phyloP scores from a whole-genome alignment of 1,140 invertebrate genomes.

The Prorops nasuta region DNA sequence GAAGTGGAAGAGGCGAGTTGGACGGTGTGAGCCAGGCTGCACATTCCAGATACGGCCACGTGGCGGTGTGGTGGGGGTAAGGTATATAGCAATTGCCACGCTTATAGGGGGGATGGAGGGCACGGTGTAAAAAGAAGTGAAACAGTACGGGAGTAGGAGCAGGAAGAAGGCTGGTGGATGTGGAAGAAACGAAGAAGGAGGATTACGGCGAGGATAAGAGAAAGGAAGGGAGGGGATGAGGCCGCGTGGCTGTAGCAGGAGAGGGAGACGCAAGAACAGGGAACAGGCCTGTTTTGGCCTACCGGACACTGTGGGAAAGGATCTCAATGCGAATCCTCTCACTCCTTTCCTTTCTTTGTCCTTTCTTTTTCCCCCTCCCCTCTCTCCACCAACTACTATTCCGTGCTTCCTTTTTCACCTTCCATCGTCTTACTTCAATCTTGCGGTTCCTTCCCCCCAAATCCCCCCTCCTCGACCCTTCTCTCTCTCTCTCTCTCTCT shows the following conservation, averaged over 20 bases:
- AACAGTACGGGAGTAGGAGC: constrained; percentile 15
- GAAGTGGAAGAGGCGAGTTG: constrained; percentile 1
- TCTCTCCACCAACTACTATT: neutral
- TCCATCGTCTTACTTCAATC: neutral
- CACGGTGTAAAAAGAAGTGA: constrained; percentile 11
- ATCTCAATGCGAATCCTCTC: constrained; percentile 34
- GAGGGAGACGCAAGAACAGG: constrained; percentile 5
- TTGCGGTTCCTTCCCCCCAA: neutral
- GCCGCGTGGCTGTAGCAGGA: constrained; percentile 1
- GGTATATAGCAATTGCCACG: constrained; percentile 36
- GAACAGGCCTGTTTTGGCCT: constrained; percentile 29
- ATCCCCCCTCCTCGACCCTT: neutral
- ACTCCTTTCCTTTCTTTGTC: neutral
- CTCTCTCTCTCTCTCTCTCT: neutral
- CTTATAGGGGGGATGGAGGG: constrained; percentile 19
- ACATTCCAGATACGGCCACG: constrained; percentile 27
- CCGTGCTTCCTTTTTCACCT: too few relatives aligned
- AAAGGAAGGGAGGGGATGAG: neutral
- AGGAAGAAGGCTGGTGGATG: neutral
- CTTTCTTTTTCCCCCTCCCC: neutral
- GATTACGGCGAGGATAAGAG: neutral
- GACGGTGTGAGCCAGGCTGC: constrained; percentile 16
- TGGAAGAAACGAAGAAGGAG: constrained; percentile 4
- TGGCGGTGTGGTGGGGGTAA: neutral
- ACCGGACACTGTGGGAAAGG: constrained; percentile 51